phyloP scores from a whole-genome alignment of 2,888 invertebrate species.

The Protophormia terraenovae region DNA sequence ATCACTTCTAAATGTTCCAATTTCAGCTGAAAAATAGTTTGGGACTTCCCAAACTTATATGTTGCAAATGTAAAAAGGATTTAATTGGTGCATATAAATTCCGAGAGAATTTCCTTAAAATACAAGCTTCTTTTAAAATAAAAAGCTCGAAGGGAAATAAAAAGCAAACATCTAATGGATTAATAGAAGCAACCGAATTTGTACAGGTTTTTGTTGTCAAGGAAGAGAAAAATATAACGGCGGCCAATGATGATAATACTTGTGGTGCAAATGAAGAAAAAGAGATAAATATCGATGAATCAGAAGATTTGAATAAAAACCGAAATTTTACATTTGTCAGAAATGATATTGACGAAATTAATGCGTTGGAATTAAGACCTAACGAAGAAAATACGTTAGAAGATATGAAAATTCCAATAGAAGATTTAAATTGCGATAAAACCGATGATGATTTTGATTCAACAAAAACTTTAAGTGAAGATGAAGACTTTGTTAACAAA shows the following conservation, averaged over 20 bases:
- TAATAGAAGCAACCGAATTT: constrained; percentile 54
- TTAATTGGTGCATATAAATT: constrained; percentile 67
- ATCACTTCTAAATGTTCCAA: neutral
- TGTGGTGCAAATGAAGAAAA: constrained; percentile 37
- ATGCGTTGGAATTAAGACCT: constrained; percentile 43
- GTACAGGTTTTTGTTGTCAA: constrained; percentile 48
- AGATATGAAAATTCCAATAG: constrained; percentile 18
- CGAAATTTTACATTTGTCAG: neutral
- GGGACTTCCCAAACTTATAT: constrained; percentile 66
- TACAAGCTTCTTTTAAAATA: constrained; percentile 61
- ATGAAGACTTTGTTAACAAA: neutral
- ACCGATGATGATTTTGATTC: neutral
- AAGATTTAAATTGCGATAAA: neutral
- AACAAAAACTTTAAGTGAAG: neutral
- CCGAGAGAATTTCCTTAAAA: constrained; percentile 66
- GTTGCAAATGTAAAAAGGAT: constrained; percentile 61
- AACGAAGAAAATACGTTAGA: constrained; percentile 50
- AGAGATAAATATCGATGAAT: constrained; percentile 52
- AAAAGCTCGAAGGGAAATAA: constrained; percentile 27
- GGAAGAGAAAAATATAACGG: constrained; percentile 36
- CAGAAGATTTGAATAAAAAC: constrained; percentile 14
- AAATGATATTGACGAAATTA: neutral
- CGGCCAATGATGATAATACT: neutral
- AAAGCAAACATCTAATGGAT: neutral
- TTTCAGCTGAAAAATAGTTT: constrained; percentile 64